Conservation (phyloP, 2,113 vertebrate genomes). For the Capricornis sumatraensis region DNA sequence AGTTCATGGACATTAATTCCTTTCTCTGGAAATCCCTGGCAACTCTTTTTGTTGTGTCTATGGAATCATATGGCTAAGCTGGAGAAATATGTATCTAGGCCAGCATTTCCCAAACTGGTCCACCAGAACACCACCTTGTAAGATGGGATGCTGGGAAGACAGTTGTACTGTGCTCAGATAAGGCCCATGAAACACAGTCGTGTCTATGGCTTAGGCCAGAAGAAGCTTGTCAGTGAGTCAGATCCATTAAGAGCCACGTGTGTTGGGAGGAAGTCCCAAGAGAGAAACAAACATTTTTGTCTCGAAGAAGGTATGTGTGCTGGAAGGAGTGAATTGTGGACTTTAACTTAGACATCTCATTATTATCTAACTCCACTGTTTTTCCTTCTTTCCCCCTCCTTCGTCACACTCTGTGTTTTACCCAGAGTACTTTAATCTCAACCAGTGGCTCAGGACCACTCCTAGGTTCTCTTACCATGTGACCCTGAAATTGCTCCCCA, state of each 20-base stretch:
- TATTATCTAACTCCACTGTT: background rate
- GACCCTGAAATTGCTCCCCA: background rate
- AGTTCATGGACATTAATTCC: background rate
- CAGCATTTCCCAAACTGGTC: background rate
- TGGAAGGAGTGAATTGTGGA: background rate
- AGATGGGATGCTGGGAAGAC: background rate
- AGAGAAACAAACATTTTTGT: background rate
- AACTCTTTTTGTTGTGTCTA: background rate
- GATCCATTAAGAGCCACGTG: background rate
- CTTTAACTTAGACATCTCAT: background rate
- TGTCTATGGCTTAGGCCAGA: background rate
- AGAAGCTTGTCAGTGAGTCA: background rate
- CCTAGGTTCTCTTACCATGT: background rate
- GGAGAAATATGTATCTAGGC: background rate
- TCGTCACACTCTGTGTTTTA: background rate
- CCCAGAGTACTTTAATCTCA: background rate
- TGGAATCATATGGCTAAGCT: background rate
- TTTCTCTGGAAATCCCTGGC: background rate
- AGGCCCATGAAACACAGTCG: background rate
- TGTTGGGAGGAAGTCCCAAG: background rate
- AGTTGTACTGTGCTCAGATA: background rate
- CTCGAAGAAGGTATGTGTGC: background rate
- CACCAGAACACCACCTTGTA: background rate
- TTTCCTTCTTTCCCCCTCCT: background rate
- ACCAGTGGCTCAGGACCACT: background rate